Evolutionary conservation across 2,888 invertebrate genomes (phyloP), one percentile per base, ranked within the genome.

Genomic region (Tenthredo mesomela): DNA sequence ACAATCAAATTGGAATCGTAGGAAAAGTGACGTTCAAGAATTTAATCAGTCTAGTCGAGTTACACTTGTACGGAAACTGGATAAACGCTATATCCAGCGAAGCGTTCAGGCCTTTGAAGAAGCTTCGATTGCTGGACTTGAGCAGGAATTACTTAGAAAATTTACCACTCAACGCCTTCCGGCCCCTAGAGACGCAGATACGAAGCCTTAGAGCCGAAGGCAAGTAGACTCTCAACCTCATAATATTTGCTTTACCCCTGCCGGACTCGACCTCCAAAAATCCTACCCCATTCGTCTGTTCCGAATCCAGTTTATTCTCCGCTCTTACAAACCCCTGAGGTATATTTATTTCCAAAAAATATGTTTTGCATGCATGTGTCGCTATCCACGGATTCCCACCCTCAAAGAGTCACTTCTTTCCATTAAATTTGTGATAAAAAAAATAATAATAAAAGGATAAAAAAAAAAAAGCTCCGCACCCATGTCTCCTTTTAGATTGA

Each of bases 71-170:
- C 93, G 97, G 97, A 58, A 98, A 98, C 94, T 97, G 97, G 95
- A 95, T 98, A 92, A 96, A 97, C 58, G 95, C 95, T 1, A 95
- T 97, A 88, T 96, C 97, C 21, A 95, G 96, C 67, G 97, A 97
- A 87, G 96, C 97, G 75, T 97, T 98, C 91, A 95, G 95, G 88
- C 96, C 96, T 85, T 93, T 98, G 89, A 96, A 96, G 90, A 97
- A 97, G 92, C 94, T 98, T 80, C 94, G 96, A 82, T 94, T 96
- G 33, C 95, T 98, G 85, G 97, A 98, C 93, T 94, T 98, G 86
- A 97, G 97, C 88, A 95, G 96, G 90, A 98, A 98, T 93, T 97
- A 97, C 93, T 95, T 98, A 90, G 97, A 97, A 94, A 95, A 96
- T 89, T 95, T 98, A 88, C 97, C 97, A 70, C 94, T 97, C 89